Conservation (phyloP, 2,888 invertebrate genomes). For the Meiosimyza platycephala region DNA sequence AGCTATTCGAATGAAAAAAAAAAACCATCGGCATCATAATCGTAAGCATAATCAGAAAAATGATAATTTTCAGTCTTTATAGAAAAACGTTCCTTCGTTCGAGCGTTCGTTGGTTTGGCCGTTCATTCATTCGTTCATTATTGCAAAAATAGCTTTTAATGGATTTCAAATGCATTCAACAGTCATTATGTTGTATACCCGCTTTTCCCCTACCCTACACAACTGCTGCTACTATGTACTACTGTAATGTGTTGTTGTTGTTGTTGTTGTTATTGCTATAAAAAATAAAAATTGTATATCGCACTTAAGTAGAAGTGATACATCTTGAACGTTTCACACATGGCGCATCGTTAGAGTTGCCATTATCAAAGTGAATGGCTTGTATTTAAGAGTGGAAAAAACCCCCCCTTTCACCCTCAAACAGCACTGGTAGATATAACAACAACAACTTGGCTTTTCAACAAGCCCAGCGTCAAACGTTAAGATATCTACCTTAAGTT, state of each 20-base stretch:
- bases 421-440: neutral
- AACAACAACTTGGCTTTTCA: constrained; percentile 16
- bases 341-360: constrained; percentile 34
- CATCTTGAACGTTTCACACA: constrained; percentile 39
- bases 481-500: too few species aligned
- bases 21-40: too few species aligned
- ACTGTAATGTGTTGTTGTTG: neutral
- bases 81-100: too few species aligned
- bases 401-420: neutral
- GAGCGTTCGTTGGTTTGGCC: constrained; percentile 24
- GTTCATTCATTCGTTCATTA: constrained; percentile 42
- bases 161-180: constrained; percentile 58
- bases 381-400: constrained; percentile 6
- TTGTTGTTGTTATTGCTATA: neutral
- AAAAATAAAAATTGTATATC: constrained; percentile 21
- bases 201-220: neutral
- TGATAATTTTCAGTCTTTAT: constrained; percentile 24
- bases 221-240: neutral
- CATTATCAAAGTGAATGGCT: constrained; percentile 35
- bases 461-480: neutral
- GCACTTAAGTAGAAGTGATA: constrained; percentile 41
- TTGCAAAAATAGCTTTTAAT: constrained; percentile 65
- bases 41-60: too few species aligned
- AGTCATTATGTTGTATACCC: constrained; percentile 38
- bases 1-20: too few species aligned